These are phyloP conservation scores for Scaptomyza reducta DNA, from an alignment of 2,888 invertebrate species.

Conservation along the genomic window DNA sequence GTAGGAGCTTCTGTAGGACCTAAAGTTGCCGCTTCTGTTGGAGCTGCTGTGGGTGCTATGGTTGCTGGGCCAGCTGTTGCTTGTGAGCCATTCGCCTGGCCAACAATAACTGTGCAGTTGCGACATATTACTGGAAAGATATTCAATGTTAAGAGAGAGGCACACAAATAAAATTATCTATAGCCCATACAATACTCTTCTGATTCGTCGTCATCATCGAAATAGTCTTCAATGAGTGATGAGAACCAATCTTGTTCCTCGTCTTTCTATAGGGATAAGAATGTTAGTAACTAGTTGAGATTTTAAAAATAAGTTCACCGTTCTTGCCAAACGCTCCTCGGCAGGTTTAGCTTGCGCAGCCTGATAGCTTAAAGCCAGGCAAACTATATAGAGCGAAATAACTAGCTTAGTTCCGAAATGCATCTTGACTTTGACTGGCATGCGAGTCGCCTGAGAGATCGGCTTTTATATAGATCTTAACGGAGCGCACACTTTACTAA, in stretches of 20 bases:
- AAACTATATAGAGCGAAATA: slow-evolving; percentile 27
- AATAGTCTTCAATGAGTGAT: slow-evolving; percentile 34
- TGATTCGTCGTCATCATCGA: slow-evolving; percentile 40
- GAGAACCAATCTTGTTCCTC: slow-evolving; percentile 45
- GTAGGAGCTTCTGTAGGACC: neutral
- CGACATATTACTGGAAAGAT: slow-evolving; percentile 67
- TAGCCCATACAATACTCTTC: slow-evolving; percentile 51
- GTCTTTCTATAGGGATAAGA: slow-evolving; percentile 31
- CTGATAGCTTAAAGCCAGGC: slow-evolving; percentile 24
- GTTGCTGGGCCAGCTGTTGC: slow-evolving; percentile 20
- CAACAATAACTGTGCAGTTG: slow-evolving; percentile 73
- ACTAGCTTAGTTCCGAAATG: slow-evolving; percentile 37
- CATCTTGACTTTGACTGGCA: slow-evolving; percentile 56
- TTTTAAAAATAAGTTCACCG: slow-evolving; percentile 11
- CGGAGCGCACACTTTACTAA: slow-evolving; percentile 8
- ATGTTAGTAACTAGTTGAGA: neutral
- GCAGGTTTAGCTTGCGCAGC: slow-evolving; percentile 25
- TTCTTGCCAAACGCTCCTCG: slow-evolving; percentile 9
- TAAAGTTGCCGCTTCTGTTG: slow-evolving; percentile 17
- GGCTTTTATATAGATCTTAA: slow-evolving; percentile 53
- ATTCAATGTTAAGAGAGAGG: neutral
- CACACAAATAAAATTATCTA: neutral
- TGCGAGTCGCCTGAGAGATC: neutral
- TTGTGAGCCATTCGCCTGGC: slow-evolving; percentile 13
- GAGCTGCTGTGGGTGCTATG: slow-evolving; percentile 8